Base-by-base conservation (phyloP, 2,888 invertebrate genomes). In the Sisyra terminalis region DNA sequence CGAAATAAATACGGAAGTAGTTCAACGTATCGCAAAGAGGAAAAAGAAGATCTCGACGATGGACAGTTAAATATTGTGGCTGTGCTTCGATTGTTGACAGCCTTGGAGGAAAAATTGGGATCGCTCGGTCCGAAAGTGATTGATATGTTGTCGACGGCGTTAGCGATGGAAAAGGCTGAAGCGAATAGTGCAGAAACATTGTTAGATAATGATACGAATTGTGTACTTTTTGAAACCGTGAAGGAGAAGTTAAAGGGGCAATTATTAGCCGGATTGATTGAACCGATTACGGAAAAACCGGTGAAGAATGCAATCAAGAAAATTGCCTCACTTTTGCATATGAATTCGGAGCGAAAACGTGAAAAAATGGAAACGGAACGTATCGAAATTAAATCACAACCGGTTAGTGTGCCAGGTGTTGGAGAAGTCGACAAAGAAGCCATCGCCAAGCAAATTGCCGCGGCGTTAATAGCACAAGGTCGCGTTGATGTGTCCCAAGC, bases 161-260 rank as follows among this genome's bases (percentile, higher is more conserved):
- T 87, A 37, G 79, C 76, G 31, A 71, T 86, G 62, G 86, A 87
- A 54, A 86, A 85, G 61, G 68, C 67, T 2, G 70, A 69, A 49
- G 71, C 80, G 0, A 83, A 84, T 58, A 79, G 83, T 2, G 78
- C 85, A 0, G 83, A 85, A 49, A 75, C 78, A 45, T 57, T 88
- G 32, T 60, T 87, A 1, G 70, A 73, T 41, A 78, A 78, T 46
- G 84, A 86, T 41, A 67, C 75, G 32, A 76, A 79, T 42, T 73
- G 76, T 50, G 82, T 84, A 1, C 65, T 87, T 48, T 74, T 89
- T 48, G 87, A 88, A 63, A 86, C 86, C 0, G 78, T 81, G 0
- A 87, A 86, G 52, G 88, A 88, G 59, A 88, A 88, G 59, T 63
- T 89, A 38, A 84, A 83, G 58, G 84, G 84, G 38, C 77, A 81